Conservation (phyloP, 2,113 vertebrate genomes). For the Prinia subflava region DNA sequence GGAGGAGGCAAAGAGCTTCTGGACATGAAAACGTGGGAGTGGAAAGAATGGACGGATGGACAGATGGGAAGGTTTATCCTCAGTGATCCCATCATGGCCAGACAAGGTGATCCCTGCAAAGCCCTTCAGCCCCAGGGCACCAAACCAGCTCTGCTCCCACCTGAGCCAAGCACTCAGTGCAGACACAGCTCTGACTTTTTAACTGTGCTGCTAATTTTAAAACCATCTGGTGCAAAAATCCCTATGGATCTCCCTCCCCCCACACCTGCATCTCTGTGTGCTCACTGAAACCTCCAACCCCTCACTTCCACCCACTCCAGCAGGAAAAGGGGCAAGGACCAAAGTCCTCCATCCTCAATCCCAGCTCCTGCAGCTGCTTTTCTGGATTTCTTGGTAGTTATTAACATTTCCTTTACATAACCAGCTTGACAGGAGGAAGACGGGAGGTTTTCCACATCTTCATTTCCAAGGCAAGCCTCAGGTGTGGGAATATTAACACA, state of each 20-base stretch:
- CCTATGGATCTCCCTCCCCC: not conserved
- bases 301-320: not conserved
- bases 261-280: not conserved
- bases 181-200: not conserved
- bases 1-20: not conserved
- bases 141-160: not conserved
- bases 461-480: not conserved
- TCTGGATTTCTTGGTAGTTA: not conserved
- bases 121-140: not conserved
- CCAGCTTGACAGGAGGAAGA: not conserved
- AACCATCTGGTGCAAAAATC: not conserved
- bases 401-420: not conserved
- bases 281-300: not conserved
- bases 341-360: not conserved
- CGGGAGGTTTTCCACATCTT: not conserved
- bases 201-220: not conserved
- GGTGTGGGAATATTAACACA: not conserved
- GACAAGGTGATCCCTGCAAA: not conserved
- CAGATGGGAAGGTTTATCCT: not conserved
- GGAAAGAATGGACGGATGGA: not conserved
- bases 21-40: not conserved
- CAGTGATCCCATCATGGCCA: not conserved
- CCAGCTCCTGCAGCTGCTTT: not conserved
- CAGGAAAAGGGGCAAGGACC: not conserved
- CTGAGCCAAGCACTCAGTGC: not conserved